Evolutionary conservation across 1,140 invertebrate genomes (phyloP).

Genomic region (Maniola jurtina): DNA sequence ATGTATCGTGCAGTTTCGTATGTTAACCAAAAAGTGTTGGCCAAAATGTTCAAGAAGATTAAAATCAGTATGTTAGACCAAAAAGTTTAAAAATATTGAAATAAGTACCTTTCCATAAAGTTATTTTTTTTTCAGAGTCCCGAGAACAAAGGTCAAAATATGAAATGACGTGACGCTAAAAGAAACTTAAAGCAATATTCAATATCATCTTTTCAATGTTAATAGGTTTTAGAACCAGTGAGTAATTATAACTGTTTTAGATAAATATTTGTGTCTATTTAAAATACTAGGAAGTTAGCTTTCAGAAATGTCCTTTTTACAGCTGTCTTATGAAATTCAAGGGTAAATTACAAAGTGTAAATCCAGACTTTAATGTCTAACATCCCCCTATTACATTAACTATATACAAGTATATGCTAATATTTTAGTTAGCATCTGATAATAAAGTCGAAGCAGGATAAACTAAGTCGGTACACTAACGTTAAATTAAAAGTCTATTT

Average conservation of each 20-base stretch:
- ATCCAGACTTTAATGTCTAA: not conserved
- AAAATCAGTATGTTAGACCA: too few relatives aligned
- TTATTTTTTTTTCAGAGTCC: conserved; percentile 63
- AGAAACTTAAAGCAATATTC: conserved; percentile 67
- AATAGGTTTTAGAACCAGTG: conserved; percentile 38
- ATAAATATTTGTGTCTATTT: conserved; percentile 38
- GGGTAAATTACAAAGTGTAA: not conserved
- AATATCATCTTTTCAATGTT: conserved; percentile 53
- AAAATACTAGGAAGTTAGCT: conserved; percentile 23
- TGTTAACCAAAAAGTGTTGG: too few relatives aligned
- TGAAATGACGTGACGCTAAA: conserved; percentile 39
- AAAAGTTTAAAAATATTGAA: not conserved
- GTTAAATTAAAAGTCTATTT: too few relatives aligned
- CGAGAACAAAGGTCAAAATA: conserved; percentile 48
- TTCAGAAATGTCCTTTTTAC: conserved; percentile 17
- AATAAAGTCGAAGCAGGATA: too few relatives aligned
- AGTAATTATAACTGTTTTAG: conserved; percentile 32
- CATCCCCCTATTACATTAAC: not conserved
- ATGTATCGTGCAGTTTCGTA: too few relatives aligned
- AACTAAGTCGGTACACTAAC: too few relatives aligned
- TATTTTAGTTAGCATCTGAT: not conserved
- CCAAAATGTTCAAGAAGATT: too few relatives aligned
- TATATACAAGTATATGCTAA: not conserved
- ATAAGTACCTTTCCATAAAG: not conserved
- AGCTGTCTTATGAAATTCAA: conserved; percentile 22